These are phyloP conservation scores for Neostethus bicornis DNA, from an alignment of 2,797 vertebrate species.

Conservation along the genomic window DNA sequence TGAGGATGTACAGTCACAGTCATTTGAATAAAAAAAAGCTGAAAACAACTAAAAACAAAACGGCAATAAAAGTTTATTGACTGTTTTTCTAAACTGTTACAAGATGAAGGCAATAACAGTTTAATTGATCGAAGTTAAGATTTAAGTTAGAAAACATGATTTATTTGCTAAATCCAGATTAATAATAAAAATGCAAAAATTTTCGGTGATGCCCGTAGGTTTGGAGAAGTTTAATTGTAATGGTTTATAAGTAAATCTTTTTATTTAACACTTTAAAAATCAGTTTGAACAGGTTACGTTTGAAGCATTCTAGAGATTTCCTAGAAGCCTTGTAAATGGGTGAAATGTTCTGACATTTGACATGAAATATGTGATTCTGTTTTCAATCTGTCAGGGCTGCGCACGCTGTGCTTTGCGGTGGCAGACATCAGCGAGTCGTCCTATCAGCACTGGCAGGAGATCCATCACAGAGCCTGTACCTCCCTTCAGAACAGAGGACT, in stretches of 20 bases:
- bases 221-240: background rate
- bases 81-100: background rate
- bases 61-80: background rate
- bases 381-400: conserved; percentile 80
- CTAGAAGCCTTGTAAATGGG: background rate
- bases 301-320: background rate
- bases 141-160: background rate
- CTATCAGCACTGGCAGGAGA: conserved; percentile 90
- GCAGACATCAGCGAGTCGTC: conserved; percentile 90
- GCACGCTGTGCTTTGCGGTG: conserved; percentile 95
- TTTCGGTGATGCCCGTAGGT: background rate
- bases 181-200: background rate
- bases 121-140: background rate
- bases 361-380: conserved; percentile 5
- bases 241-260: background rate
- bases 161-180: background rate
- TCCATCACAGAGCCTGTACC: conserved; percentile 88
- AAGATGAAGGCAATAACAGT: background rate
- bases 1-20: conserved; percentile 23
- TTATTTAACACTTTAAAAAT: background rate
- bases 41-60: conserved; percentile 6
- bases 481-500: conserved; percentile 92
- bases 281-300: background rate
- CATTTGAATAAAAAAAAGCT: conserved; percentile 11
- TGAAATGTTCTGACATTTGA: background rate